These are phyloP conservation scores for Upupa epops DNA, from an alignment of 2,113 vertebrate species.

Conservation along the genomic window DNA sequence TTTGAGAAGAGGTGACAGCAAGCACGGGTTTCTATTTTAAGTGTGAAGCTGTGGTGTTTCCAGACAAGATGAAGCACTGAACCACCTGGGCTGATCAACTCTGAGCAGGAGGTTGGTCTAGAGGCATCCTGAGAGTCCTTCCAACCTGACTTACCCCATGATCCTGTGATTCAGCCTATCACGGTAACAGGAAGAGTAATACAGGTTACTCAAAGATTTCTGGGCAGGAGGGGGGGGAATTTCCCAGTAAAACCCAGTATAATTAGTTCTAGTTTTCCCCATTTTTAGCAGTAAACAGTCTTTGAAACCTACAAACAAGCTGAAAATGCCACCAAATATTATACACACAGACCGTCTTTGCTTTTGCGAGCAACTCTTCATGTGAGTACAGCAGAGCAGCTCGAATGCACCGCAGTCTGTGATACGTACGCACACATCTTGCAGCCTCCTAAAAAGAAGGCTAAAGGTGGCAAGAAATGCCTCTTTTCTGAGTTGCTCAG, in stretches of 20 bases:
- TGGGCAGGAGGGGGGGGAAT: fast-evolving
- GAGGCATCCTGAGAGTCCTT: neutral
- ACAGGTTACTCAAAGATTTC: neutral
- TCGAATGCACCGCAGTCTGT: neutral
- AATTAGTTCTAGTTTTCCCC: neutral
- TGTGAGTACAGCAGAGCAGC: neutral
- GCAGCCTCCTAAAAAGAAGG: neutral
- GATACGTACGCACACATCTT: neutral
- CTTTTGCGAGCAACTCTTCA: neutral
- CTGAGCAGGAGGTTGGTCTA: neutral
- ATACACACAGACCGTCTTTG: neutral
- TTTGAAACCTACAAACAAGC: neutral
- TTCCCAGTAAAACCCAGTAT: neutral
- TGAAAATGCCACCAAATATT: neutral
- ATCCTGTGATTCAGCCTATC: neutral
- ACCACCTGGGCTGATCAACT: neutral
- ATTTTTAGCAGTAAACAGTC: neutral
- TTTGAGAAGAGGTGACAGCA: neutral
- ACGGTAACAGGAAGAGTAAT: neutral
- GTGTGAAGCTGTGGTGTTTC: neutral
- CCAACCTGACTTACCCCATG: neutral
- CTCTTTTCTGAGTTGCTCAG: neutral
- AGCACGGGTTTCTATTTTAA: neutral
- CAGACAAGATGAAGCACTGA: neutral
- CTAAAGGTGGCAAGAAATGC: neutral